Evolutionary conservation across 1,140 invertebrate species (phyloP).

Genomic region (Heterodera schachtii): DNA sequence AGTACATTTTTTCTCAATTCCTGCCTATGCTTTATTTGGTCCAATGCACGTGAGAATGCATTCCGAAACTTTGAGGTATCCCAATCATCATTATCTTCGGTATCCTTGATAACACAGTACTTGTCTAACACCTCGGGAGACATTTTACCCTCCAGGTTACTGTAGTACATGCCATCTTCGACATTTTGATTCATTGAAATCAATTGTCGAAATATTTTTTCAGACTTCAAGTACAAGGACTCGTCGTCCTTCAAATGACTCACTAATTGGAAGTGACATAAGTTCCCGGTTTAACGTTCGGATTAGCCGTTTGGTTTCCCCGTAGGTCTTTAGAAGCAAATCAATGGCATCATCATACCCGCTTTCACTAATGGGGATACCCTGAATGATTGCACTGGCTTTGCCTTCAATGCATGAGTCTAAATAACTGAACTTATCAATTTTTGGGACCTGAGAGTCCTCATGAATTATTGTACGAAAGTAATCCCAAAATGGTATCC

Average conservation of each 20-base stretch:
- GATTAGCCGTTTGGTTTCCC: not conserved
- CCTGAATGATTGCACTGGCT: no score
- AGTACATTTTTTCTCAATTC: not conserved
- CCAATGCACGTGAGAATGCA: not conserved
- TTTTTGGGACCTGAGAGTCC: no score
- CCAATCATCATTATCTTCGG: conserved; percentile 5
- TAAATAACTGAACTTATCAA: no score
- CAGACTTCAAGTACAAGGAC: not conserved
- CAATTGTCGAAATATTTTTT: not conserved
- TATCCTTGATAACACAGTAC: not conserved
- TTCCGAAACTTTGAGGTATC: not conserved
- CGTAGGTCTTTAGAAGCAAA: not conserved
- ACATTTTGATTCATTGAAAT: not conserved
- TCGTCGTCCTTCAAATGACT: not conserved
- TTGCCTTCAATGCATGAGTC: no score
- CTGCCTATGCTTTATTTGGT: not conserved
- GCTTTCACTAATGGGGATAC: not conserved
- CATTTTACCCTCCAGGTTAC: no score
- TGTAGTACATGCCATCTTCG: not conserved
- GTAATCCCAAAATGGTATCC: no score
- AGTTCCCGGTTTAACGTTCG: not conserved
- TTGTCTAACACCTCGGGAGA: not conserved
- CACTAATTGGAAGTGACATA: not conserved
- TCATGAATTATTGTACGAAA: no score
- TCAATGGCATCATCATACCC: not conserved